A percentile compares a stretch with the other conserved stretches of the same genome.
These are phyloP conservation scores for Gadopsis marmoratus DNA, from an alignment of 2,797 vertebrate genomes.

Conservation along the genomic window DNA sequence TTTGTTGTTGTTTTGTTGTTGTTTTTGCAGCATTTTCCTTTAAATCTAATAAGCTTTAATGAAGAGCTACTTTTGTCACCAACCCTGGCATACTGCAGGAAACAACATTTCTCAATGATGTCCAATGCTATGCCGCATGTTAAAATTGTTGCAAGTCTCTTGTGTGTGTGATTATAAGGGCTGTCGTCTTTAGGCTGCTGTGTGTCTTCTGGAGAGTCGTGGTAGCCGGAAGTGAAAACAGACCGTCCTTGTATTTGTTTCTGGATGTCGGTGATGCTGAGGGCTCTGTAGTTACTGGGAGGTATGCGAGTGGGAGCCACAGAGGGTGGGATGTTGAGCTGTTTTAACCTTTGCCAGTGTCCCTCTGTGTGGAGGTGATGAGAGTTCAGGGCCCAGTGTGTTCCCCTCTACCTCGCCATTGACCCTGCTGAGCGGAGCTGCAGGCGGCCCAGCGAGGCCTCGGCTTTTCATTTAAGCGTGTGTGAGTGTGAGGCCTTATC, in stretches of 20 bases:
- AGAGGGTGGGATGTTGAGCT: slow-evolving; percentile 86
- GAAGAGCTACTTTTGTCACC: slow-evolving; percentile 68
- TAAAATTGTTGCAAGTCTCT: slow-evolving; percentile 53
- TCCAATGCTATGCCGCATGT: slow-evolving; percentile 34
- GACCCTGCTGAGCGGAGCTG: slow-evolving; percentile 92
- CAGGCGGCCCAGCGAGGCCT: slow-evolving; percentile 93
- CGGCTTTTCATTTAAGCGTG: slow-evolving; percentile 87
- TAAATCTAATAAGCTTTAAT: slow-evolving; percentile 73
- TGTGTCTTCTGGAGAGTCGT: slow-evolving; percentile 47
- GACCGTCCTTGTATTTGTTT: slow-evolving; percentile 66
- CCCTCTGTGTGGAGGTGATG: slow-evolving; percentile 92
- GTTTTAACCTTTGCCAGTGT: slow-evolving; percentile 98
- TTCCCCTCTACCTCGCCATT: slow-evolving; percentile 91
- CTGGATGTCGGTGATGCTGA: slow-evolving; percentile 69
- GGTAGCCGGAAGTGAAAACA: slow-evolving; percentile 63
- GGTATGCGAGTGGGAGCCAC: slow-evolving; percentile 66
- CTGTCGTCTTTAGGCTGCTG: slow-evolving; percentile 40
- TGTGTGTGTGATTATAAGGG: slow-evolving; percentile 51
- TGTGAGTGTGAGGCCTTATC: slow-evolving; percentile 90
- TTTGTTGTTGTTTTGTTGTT: too few species aligned
- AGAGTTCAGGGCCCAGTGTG: slow-evolving; percentile 95
- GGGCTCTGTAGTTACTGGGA: slow-evolving; percentile 65
- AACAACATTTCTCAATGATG: slow-evolving; percentile 34
- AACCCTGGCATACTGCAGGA: slow-evolving; percentile 52
- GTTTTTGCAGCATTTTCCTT: slow-evolving; percentile 45